A percentile compares a stretch with the other conserved stretches of the same genome.
Conservation (phyloP, 2,888 invertebrate species). For the Eupithecia subumbrata region DNA sequence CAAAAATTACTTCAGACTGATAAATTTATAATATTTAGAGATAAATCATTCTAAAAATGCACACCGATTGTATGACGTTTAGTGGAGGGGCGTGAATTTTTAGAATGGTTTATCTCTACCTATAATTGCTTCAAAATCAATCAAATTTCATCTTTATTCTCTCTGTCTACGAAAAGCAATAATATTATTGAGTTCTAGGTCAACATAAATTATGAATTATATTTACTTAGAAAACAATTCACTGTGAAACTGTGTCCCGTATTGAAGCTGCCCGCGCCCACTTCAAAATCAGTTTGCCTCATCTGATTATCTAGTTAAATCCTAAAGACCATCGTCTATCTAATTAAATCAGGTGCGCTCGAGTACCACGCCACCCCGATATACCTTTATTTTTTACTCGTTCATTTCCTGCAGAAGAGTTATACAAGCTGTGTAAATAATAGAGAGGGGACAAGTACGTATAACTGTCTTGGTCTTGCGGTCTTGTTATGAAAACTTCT, state of each 20-base stretch:
- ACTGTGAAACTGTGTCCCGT: not conserved
- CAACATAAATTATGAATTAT: not conserved
- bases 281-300: not conserved
- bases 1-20: no score
- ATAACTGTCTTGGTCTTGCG: not conserved
- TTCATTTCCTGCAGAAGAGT: constrained; percentile 35
- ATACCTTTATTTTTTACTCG: constrained; percentile 36
- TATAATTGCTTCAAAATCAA: not conserved
- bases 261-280: not conserved
- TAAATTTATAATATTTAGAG: no score
- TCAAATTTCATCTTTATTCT: not conserved
- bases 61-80: no score
- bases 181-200: not conserved
- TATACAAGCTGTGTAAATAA: constrained; percentile 16
- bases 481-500: not conserved
- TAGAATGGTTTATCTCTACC: no score
- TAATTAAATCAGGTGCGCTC: not conserved
- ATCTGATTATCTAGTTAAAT: not conserved
- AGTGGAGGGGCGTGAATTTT: no score
- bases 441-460: constrained; percentile 15
- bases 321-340: no score
- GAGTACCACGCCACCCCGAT: not conserved
- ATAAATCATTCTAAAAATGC: no score
- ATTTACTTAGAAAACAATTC: not conserved
- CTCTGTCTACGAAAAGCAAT: not conserved